phyloP scores from a whole-genome alignment of 2,888 invertebrate species.

The Keiferia lycopersicella region DNA sequence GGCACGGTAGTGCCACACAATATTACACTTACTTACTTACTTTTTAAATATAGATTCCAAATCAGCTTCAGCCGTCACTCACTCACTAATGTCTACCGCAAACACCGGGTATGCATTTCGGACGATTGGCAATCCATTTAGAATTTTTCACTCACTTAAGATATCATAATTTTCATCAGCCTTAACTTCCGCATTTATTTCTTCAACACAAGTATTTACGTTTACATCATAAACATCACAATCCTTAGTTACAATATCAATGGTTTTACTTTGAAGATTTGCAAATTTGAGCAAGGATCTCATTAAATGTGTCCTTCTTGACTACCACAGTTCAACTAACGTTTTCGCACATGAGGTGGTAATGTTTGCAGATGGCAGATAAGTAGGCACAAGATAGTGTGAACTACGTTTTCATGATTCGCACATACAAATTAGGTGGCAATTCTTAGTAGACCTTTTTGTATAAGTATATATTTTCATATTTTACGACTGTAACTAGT shows the following conservation, averaged over 20 bases:
- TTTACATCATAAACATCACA: not conserved
- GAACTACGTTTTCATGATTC: slow-evolving; percentile 37
- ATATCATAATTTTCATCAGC: not conserved
- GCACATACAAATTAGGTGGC: slow-evolving; percentile 38
- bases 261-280: not conserved
- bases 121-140: slow-evolving; percentile 20
- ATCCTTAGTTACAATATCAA: too few relatives aligned
- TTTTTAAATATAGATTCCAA: slow-evolving; percentile 28
- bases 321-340: slow-evolving; percentile 2
- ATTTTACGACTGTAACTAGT: not conserved
- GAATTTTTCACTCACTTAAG: slow-evolving; percentile 17
- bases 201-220: not conserved
- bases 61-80: slow-evolving; percentile 27
- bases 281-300: not conserved
- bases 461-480: not conserved
- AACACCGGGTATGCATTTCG: slow-evolving; percentile 35
- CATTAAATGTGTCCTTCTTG: slow-evolving; percentile 1
- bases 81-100: slow-evolving; percentile 36
- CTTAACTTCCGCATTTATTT: too few relatives aligned
- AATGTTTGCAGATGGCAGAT: slow-evolving; percentile 58
- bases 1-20: too few relatives aligned
- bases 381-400: slow-evolving; percentile 45
- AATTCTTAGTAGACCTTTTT: not conserved
- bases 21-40: slow-evolving; percentile 8
- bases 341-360: slow-evolving; percentile 13